Base-by-base conservation (phyloP, 2,888 invertebrate species). In the Euzetes globulus region DNA sequence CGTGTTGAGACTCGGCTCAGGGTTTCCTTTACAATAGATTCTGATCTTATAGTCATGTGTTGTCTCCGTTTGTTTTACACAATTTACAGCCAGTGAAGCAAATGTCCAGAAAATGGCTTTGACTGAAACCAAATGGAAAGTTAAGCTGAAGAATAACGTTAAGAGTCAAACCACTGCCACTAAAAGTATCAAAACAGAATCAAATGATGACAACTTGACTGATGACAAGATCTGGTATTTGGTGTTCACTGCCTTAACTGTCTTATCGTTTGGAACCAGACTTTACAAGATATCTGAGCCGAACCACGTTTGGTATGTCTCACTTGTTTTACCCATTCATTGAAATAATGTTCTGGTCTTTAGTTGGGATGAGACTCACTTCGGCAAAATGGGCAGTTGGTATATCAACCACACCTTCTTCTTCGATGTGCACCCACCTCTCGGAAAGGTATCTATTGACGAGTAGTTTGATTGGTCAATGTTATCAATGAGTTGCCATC, bases 311-410 rank as follows among this genome's bases (percentile, higher is more conserved):
- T 96, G 95, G 94, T 94, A 87, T 86, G 50, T 13, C 4, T 47
- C n/a, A n/a, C 47, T 3, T 50, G n/a, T 50, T 50, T 3, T n/a
- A 47, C 13, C 47, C 3, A 47, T 17, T 47, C 55, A 5, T 55
- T 55, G n/a, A 22, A 3, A 22, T 13, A n/a, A 19, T 6, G 4
- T 72, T 45, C 11, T 19, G 15, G 29, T 37, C 27, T 75, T 52
- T 70, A 81, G 81, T 82, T 94, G 94, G 94, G 97, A 97, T 85
- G 97, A 97, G 86, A 96, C 96, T 37, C 97, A 97, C 85, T 97
- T 97, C 86, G 96, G 96, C 0, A 97, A 97, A 87, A 96, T 97
- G 94, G 94, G 92, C 0, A 94, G 94, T 82, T 97, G 95, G 94
- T 97, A 97, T 81, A 95, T 97, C 78, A 97, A 96, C 80, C 87